A percentile compares a stretch with the other conserved stretches of the same genome.
Evolutionary conservation across 2,797 vertebrate species (phyloP).

Genomic region (Acanthis flammea): DNA sequence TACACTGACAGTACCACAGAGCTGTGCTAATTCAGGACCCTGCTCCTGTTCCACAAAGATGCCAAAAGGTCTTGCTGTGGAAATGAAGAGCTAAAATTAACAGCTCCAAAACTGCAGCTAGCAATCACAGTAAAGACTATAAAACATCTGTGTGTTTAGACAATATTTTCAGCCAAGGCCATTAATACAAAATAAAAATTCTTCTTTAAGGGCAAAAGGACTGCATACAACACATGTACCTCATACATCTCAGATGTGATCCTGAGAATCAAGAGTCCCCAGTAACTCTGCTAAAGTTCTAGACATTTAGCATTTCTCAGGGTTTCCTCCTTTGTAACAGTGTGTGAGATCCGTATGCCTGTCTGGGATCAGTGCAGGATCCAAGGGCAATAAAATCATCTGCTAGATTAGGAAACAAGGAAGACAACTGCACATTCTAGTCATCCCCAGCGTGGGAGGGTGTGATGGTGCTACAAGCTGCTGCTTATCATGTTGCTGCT

Average conservation of each 20-base stretch:
- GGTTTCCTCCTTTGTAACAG: neutral
- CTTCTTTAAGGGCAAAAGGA: neutral
- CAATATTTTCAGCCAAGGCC: neutral
- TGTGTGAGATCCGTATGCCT: neutral
- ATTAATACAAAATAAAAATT: neutral
- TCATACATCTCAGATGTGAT: neutral
- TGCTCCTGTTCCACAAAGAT: conserved; percentile 45
- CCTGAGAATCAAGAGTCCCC: neutral
- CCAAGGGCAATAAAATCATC: conserved; percentile 19
- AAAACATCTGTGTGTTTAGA: neutral
- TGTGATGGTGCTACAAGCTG: conserved; percentile 16
- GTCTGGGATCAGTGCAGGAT: neutral
- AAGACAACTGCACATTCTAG: conserved; percentile 59
- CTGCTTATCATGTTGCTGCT: conserved; percentile 22
- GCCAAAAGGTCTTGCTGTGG: conserved; percentile 47
- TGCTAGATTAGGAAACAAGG: conserved; percentile 50
- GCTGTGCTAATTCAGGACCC: conserved; percentile 55
- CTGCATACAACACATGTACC: neutral
- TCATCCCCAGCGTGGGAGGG: conserved; percentile 32
- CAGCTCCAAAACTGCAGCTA: neutral
- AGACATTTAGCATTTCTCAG: neutral
- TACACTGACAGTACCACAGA: neutral
- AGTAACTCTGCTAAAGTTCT: neutral
- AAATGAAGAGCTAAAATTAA: conserved; percentile 55
- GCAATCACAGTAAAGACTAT: neutral